A percentile compares a stretch with the other conserved stretches of the same genome.
Conservation (phyloP, 1,140 invertebrate genomes). For the Drosophila leontia region DNA sequence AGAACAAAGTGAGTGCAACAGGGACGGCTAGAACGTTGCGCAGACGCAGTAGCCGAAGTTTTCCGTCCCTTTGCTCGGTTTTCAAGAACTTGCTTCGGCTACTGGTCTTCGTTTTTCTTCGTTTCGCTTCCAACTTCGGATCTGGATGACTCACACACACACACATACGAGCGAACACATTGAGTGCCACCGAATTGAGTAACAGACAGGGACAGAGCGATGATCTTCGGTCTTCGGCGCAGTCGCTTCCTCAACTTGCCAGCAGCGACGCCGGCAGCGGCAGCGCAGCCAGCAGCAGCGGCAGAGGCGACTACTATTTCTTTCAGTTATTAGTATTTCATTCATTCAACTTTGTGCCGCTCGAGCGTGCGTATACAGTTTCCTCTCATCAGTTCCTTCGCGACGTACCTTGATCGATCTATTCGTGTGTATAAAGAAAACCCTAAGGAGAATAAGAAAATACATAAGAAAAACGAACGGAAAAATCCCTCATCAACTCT, state of each 20-base stretch:
- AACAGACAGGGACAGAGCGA: constrained; percentile 54
- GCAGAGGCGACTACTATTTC: constrained; percentile 79
- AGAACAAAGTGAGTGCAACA: constrained; percentile 22
- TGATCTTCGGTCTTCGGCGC: constrained; percentile 49
- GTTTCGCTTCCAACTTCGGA: constrained; percentile 42
- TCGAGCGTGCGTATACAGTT: constrained; percentile 80
- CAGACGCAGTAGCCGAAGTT: constrained; percentile 76
- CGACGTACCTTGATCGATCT: constrained; percentile 64
- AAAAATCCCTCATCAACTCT: not conserved
- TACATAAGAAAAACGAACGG: constrained; percentile 20
- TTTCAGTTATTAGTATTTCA: constrained; percentile 84
- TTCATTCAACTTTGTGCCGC: constrained; percentile 83
- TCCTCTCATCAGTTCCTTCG: constrained; percentile 76
- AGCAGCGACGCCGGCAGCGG: constrained; percentile 62
- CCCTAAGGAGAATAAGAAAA: constrained; percentile 20
- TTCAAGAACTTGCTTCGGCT: constrained; percentile 80
- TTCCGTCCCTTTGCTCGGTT: constrained; percentile 17
- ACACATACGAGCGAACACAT: constrained; percentile 27
- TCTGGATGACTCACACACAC: constrained; percentile 74
- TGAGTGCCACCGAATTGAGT: constrained; percentile 47
- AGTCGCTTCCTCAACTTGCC: constrained; percentile 75
- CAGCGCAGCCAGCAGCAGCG: constrained; percentile 45
- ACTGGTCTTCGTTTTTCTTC: constrained; percentile 69
- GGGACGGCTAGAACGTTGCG: constrained; percentile 59
- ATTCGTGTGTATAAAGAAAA: constrained; percentile 19